A percentile compares a stretch with the other conserved stretches of the same genome.
Evolutionary conservation across 2,797 vertebrate species (phyloP).

Genomic region (Streptopelia turtur): DNA sequence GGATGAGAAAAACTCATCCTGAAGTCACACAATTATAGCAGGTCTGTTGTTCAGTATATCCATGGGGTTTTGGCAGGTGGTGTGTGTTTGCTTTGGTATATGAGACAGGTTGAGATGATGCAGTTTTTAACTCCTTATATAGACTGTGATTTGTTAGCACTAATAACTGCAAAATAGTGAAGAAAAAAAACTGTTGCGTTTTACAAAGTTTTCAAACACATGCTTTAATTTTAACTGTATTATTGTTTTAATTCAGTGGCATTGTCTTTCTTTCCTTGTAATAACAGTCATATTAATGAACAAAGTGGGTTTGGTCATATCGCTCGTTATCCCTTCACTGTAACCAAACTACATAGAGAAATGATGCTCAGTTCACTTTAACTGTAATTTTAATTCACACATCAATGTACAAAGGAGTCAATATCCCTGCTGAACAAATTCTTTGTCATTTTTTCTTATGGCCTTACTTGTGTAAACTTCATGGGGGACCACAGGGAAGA

Average conservation of each 20-base stretch:
- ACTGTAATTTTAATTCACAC: neutral
- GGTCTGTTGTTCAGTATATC: neutral
- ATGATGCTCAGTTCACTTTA: neutral
- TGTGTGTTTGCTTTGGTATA: neutral
- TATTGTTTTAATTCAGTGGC: neutral
- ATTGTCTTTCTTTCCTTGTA: neutral
- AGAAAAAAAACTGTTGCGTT: neutral
- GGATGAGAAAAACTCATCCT: neutral
- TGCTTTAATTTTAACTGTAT: neutral
- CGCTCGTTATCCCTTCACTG: slow-evolving; percentile 1
- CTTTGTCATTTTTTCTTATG: neutral
- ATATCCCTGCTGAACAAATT: neutral
- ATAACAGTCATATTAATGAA: neutral
- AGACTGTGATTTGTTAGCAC: neutral
- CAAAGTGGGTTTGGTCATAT: slow-evolving; percentile 13
- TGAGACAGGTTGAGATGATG: neutral
- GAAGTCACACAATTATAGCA: neutral
- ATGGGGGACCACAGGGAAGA: neutral
- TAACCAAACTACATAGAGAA: neutral
- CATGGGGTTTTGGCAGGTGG: accelerated
- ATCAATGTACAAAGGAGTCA: neutral
- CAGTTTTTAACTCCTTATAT: neutral
- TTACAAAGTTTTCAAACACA: neutral
- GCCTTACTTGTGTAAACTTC: neutral
- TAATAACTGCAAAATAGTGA: neutral